Evolutionary conservation across 2,113 vertebrate genomes (phyloP), one percentile per base, ranked within the genome.

Genomic region (Chitala chitala): DNA sequence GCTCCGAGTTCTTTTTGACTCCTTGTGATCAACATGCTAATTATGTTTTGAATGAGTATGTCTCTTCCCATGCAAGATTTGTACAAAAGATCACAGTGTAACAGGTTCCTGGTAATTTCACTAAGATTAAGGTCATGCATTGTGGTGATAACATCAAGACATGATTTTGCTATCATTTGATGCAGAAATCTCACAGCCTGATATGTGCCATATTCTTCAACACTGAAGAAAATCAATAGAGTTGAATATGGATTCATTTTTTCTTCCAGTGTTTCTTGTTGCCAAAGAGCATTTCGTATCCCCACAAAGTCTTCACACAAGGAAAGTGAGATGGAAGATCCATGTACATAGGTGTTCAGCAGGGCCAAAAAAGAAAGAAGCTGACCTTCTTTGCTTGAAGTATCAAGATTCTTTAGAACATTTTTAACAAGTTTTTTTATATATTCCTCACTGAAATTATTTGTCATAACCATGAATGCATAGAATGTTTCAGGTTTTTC

Each of bases 381-480:
- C 0, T 44, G 69, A 7, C 73, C 77, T 8, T 81, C 53, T 0
- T 44, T 73, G 48, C 3, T 76, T 0, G 46, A 42, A n/a, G 42
- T 24, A 3, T 85, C 76, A 13, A 85, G 70, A 44, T 78, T 75
- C 71, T 78, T 78, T 3, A 85, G 29, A 59, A 42, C 82, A 15
- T 84, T 84, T 65, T 53, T 54, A 24, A 83, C 83, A 38, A 80
- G 31, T 50, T 82, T 73, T 0, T 7, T 1, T 13, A 85, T 83
- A 64, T 85, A 85, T 0, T 12, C 0, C 69, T 82, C 77, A 44
- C 81, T 82, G 58, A 85, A 85, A 0, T 85, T 80, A 29, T 82
- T 79, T 33, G 79, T 79, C 82, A 85, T 82, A 73, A 85, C 83
- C 80, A 85, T 82, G 1, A 83, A 85, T 10, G 72, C 82, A 46